Evolutionary conservation across 2,797 vertebrate species (phyloP).

Genomic region (Amblyopsis hoosieri): DNA sequence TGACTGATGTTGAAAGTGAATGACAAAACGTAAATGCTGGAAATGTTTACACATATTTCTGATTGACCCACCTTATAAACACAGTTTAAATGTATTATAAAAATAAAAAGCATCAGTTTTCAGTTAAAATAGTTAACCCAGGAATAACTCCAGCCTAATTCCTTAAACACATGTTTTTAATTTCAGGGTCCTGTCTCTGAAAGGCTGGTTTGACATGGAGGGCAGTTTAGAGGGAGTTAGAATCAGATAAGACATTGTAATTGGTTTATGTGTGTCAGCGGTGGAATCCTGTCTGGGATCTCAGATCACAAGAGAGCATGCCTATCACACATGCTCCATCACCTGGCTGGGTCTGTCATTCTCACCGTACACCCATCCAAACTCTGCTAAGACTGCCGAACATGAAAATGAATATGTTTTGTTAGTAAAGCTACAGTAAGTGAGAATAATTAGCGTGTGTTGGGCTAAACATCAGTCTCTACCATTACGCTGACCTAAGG

Average conservation of each 20-base stretch:
- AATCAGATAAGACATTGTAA: conserved; percentile 77
- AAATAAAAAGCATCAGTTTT: conserved; percentile 48
- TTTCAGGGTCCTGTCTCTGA: conserved; percentile 66
- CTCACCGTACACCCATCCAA: conserved; percentile 40
- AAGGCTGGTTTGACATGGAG: conserved; percentile 71
- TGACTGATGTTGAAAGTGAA: conserved; percentile 37
- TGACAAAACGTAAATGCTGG: conserved; percentile 13
- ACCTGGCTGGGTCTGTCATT: conserved; percentile 59
- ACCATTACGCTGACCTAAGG: conserved; percentile 49
- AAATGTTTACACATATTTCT: conserved; percentile 37
- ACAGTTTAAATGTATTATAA: not conserved
- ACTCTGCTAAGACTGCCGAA: conserved; percentile 38
- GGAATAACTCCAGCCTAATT: conserved; percentile 67
- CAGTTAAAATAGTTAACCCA: conserved; percentile 63
- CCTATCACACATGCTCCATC: conserved; percentile 65
- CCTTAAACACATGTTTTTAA: conserved; percentile 69
- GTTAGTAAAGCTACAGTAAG: conserved; percentile 1
- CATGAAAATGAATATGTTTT: conserved; percentile 16
- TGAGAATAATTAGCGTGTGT: conserved; percentile 27
- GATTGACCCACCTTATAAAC: conserved; percentile 19
- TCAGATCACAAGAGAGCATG: conserved; percentile 13
- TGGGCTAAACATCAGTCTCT: conserved; percentile 19
- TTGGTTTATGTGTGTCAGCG: conserved; percentile 79
- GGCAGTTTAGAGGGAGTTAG: conserved; percentile 65
- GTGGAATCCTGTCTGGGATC: conserved; percentile 71